Evolutionary conservation across 2,888 invertebrate species (phyloP).

Genomic region (Caenorhabditis doughertyi): DNA sequence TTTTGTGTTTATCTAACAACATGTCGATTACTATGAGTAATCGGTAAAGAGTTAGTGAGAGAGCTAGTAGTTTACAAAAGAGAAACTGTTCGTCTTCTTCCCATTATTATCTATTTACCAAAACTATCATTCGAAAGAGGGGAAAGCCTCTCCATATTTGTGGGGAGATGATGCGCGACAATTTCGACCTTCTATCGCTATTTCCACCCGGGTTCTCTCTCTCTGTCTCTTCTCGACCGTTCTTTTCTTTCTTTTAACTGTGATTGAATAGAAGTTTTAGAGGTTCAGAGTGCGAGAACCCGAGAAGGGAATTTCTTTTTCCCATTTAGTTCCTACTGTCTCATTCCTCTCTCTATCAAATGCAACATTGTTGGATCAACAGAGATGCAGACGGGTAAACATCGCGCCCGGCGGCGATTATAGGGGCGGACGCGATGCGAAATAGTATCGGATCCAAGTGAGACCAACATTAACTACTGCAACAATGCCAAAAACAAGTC

Average conservation of each 20-base stretch:
- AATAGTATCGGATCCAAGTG: slow-evolving; percentile 43
- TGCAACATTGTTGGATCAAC: slow-evolving; percentile 63
- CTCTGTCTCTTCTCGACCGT: slow-evolving; percentile 38
- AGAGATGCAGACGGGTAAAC: slow-evolving; percentile 63
- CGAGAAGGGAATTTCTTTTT: not conserved
- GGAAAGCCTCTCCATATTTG: slow-evolving; percentile 23
- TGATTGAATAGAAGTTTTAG: slow-evolving; percentile 35
- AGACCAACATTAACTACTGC: slow-evolving; percentile 47
- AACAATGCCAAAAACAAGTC: slow-evolving; percentile 51
- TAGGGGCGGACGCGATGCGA: slow-evolving; percentile 35
- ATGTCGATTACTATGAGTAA: slow-evolving; percentile 41
- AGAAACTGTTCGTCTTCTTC: slow-evolving; percentile 21
- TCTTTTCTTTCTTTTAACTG: slow-evolving; percentile 32
- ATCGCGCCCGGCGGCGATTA: slow-evolving; percentile 59
- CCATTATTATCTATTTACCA: slow-evolving; percentile 27
- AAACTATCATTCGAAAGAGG: slow-evolving; percentile 18
- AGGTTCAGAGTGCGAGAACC: slow-evolving; percentile 22
- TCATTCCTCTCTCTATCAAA: slow-evolving; percentile 50
- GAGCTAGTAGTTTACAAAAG: slow-evolving; percentile 5
- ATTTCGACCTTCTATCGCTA: slow-evolving; percentile 41
- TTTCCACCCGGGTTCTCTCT: slow-evolving; percentile 23
- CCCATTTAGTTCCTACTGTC: slow-evolving; percentile 32
- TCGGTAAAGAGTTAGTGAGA: not conserved
- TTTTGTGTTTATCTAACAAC: slow-evolving; percentile 63
- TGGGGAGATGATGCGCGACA: slow-evolving; percentile 19